phyloP scores from a whole-genome alignment of 2,888 invertebrate species.

The Standfussiana lucernea region DNA sequence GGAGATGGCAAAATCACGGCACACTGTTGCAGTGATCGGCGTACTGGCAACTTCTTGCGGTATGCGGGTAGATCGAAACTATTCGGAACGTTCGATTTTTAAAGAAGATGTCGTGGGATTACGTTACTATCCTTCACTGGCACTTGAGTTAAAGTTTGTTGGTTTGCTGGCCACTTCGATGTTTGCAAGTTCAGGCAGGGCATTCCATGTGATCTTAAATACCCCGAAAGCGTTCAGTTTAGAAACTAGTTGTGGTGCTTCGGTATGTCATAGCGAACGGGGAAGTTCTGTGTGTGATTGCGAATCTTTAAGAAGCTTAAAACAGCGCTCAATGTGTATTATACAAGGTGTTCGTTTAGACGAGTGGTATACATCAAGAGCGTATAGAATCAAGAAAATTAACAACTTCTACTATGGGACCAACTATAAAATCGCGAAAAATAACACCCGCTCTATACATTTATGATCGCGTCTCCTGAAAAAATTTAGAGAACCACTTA shows the following conservation, averaged over 20 bases:
- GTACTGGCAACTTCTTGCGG: constrained; percentile 2
- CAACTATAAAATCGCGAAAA: background rate
- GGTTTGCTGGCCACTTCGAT: background rate
- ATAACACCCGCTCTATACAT: background rate
- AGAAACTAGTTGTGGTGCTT: background rate
- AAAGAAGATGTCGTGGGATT: background rate
- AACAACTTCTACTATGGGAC: background rate
- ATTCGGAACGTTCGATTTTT: background rate
- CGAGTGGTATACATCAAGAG: background rate
- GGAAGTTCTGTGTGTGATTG: background rate
- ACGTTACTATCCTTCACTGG: background rate
- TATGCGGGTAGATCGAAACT: constrained; percentile 9
- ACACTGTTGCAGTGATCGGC: constrained; percentile 9
- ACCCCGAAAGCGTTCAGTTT: background rate
- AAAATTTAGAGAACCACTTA: background rate
- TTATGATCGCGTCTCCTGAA: background rate
- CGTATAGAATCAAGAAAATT: background rate
- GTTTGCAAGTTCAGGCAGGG: background rate
- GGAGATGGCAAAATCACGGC: constrained; percentile 19
- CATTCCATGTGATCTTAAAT: background rate
- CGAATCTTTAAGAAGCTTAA: background rate
- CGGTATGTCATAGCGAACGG: background rate
- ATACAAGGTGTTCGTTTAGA: background rate
- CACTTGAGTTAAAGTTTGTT: background rate
- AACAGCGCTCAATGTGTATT: background rate